Conservation (phyloP, 1,140 invertebrate genomes). For the Hyphantria cunea region DNA sequence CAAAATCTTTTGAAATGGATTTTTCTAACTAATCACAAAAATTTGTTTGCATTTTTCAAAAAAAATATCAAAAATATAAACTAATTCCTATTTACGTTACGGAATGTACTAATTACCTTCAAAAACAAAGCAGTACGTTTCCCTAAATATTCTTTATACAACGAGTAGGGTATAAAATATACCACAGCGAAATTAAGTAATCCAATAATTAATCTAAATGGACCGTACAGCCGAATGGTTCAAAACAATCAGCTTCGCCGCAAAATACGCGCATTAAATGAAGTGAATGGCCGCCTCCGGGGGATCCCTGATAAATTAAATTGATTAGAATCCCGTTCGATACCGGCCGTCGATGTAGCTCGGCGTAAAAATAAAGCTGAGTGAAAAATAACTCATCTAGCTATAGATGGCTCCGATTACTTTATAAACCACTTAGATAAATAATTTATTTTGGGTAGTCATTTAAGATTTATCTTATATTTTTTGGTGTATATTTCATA, state of each 20-base stretch:
- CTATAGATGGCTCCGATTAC: conserved; percentile 45
- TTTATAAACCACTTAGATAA: conserved; percentile 35
- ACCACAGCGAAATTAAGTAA: conserved; percentile 77
- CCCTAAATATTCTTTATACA: conserved; percentile 26
- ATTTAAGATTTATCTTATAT: conserved; percentile 2
- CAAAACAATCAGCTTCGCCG: conserved; percentile 80
- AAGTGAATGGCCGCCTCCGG: conserved; percentile 79
- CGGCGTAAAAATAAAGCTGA: conserved; percentile 74
- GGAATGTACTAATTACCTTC: conserved; percentile 18
- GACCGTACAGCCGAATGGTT: conserved; percentile 80
- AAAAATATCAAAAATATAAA: too few species aligned
- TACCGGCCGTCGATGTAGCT: conserved; percentile 68
- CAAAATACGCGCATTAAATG: conserved; percentile 82
- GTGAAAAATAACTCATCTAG: conserved; percentile 73
- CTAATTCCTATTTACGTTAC: too few species aligned
- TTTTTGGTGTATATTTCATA: too few species aligned
- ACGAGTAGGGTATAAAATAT: conserved; percentile 47
- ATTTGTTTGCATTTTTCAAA: too few species aligned
- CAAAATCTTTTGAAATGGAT: too few species aligned
- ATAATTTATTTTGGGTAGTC: conserved; percentile 26
- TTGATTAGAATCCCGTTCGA: conserved; percentile 81
- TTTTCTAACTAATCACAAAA: too few species aligned
- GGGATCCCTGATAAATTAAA: conserved; percentile 81
- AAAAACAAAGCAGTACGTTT: conserved; percentile 22
- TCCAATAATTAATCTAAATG: conserved; percentile 82